Base-by-base conservation (phyloP, 2,888 invertebrate species). In the Didymodactylos carnosus region DNA sequence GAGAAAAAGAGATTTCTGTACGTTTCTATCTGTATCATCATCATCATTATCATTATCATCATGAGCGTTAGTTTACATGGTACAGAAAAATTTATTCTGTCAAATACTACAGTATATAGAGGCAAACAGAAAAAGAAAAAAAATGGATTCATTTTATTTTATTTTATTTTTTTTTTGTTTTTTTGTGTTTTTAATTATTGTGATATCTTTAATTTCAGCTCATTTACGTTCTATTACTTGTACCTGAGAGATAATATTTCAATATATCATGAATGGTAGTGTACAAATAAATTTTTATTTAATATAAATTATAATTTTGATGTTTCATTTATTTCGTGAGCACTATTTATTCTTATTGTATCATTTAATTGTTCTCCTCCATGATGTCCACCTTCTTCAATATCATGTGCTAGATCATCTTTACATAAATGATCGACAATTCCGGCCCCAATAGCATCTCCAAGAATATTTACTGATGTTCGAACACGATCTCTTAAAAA, bases 401-500 rank as follows among this genome's bases (percentile, higher is more conserved):
- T 76, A 76, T 82, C 81, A 70, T 79, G 78, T 70, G 78, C 79
- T 75, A 86, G 79, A 76, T 86, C 85, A 8, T 80, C 79, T 75
- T 81, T 80, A 39, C 83, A 84, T 75, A 86, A 79, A 78, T 87
- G 86, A 76, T 84, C 81, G 8, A 86, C 86, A 70, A 86, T 85
- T 62, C 86, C 86, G n/a, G 86, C 86, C 29, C 87, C 86, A 79
- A 83, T 86, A 70, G 86, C 86, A 79, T 86, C 86, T 35, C 86
- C 87, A 27, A 87, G 80, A 8, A 86, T 86, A 78, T 86, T 86
- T 77, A 87, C 83, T 2, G 86, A 84, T 14, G 86, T 86, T 72
- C 86, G 80, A 75, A 86, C 82, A 76, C 86, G 82, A 79, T 86
- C 86, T 74, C 86, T 86, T 78, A 35, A 78, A 77, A 72, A 25